Evolutionary conservation across 1,140 invertebrate species (phyloP).

Genomic region (Colletes latitarsis): DNA sequence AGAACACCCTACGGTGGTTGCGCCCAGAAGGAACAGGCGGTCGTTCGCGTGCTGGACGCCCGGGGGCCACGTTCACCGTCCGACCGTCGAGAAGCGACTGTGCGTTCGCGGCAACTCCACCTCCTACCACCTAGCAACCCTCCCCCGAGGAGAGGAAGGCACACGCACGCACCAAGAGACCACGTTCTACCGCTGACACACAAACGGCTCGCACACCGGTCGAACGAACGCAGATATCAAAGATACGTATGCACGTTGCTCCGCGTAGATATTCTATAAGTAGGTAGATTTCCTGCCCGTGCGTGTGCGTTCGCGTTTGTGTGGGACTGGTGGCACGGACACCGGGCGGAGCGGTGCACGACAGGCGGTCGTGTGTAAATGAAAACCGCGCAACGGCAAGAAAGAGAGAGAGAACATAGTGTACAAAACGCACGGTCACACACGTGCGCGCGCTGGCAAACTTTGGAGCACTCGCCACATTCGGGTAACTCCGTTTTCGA

Average conservation of each 20-base stretch:
- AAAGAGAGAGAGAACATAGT: neutral
- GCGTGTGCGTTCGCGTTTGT: neutral
- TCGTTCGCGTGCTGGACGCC: slow-evolving; percentile 1
- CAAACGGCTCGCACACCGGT: slow-evolving; percentile 30
- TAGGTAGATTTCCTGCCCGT: neutral
- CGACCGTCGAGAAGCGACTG: slow-evolving; percentile 74
- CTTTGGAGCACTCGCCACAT: neutral
- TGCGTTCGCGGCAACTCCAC: slow-evolving; percentile 61
- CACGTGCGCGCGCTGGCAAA: neutral
- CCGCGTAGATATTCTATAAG: neutral
- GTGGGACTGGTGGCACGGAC: neutral
- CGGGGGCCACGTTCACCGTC: slow-evolving; percentile 54
- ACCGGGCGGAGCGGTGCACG: neutral
- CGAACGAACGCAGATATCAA: slow-evolving; percentile 25
- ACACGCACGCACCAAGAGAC: slow-evolving; percentile 15
- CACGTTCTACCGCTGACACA: slow-evolving; percentile 47
- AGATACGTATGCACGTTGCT: slow-evolving; percentile 14
- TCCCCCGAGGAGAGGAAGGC: slow-evolving; percentile 31
- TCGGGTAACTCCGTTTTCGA: neutral
- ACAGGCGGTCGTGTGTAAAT: neutral
- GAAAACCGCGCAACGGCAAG: slow-evolving; percentile 14
- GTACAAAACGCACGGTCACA: slow-evolving; percentile 1
- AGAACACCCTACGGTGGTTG: neutral
- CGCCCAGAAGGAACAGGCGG: neutral
- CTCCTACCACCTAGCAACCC: slow-evolving; percentile 69